A percentile compares a stretch with the other conserved stretches of the same genome.
phyloP scores from a whole-genome alignment of 2,888 invertebrate species.

The Coremacera marginata region DNA sequence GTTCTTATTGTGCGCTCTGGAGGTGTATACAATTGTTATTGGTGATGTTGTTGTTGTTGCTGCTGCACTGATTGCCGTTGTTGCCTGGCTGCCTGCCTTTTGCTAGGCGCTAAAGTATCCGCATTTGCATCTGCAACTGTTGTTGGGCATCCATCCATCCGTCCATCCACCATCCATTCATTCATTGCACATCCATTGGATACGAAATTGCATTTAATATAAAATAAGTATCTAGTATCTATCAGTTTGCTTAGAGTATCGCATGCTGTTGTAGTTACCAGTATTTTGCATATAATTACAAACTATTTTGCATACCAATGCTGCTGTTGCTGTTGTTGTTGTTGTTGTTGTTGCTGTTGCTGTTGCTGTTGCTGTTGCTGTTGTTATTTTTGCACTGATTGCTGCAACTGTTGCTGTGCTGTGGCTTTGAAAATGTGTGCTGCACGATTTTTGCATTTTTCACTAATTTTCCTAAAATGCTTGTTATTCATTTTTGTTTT shows the following conservation, averaged over 20 bases:
- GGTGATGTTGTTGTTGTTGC: constrained; percentile 26
- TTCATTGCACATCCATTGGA: constrained; percentile 19
- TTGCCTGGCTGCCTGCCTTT: constrained; percentile 8
- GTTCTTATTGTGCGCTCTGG: neutral
- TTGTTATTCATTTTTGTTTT: neutral
- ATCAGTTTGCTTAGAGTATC: constrained; percentile 24
- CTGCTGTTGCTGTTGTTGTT: constrained; percentile 37
- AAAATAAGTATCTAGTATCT: constrained; percentile 9
- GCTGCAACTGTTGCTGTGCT: constrained; percentile 55
- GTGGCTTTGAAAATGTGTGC: constrained; percentile 47
- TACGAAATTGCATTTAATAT: constrained; percentile 26
- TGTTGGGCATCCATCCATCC: constrained; percentile 13
- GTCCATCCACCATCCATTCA: neutral
- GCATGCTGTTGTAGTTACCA: constrained; percentile 36
- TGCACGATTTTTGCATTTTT: constrained; percentile 56
- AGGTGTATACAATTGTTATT: constrained; percentile 24
- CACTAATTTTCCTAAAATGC: neutral
- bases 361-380: constrained; percentile 57
- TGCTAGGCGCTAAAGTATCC: constrained; percentile 23
- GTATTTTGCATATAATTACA: constrained; percentile 58
- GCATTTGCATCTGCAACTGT: constrained; percentile 35
- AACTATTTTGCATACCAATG: constrained; percentile 48
- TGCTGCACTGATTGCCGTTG: constrained; percentile 23
- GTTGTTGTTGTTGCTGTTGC: constrained; percentile 57
- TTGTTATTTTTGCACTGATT: constrained; percentile 38